These are phyloP conservation scores for Phyllotreta cruciferae DNA, from an alignment of 2,888 invertebrate species.

Conservation along the genomic window DNA sequence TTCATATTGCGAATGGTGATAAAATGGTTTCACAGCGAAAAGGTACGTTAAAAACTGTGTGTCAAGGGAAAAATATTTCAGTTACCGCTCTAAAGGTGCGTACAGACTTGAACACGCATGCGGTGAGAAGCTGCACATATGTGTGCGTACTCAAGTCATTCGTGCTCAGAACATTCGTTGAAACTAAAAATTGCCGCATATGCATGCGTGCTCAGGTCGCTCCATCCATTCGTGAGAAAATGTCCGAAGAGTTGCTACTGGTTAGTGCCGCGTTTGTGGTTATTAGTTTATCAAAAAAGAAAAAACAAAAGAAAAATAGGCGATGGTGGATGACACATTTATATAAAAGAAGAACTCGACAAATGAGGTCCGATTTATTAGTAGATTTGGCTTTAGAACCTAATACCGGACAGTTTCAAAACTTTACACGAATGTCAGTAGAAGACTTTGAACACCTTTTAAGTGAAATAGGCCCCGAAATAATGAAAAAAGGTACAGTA, in stretches of 20 bases:
- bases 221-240: slow-evolving; percentile 13
- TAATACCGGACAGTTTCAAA: background rate
- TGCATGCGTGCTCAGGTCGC: slow-evolving; percentile 8
- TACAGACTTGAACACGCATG: no score
- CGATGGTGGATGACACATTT: slow-evolving; percentile 9
- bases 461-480: background rate
- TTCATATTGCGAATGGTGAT: background rate
- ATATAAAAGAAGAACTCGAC: slow-evolving; percentile 9
- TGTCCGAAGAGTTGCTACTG: slow-evolving; percentile 8
- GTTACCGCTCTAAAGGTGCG: slow-evolving; percentile 9
- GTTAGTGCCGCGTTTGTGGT: slow-evolving; percentile 4
- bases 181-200: slow-evolving; percentile 1
- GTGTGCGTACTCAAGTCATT: slow-evolving; percentile 10
- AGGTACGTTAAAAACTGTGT: background rate
- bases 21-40: background rate
- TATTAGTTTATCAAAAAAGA: slow-evolving; percentile 1
- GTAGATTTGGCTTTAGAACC: no score
- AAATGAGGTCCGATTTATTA: slow-evolving; percentile 9
- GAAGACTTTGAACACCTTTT: background rate
- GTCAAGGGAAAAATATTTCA: slow-evolving; percentile 1
- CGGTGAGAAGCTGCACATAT: slow-evolving; percentile 15
- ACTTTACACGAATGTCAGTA: background rate
- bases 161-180: background rate
- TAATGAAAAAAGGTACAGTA: background rate
- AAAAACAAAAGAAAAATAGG: slow-evolving; percentile 10